Conservation (phyloP, 1,140 invertebrate species). For the Drosophila serrata region DNA sequence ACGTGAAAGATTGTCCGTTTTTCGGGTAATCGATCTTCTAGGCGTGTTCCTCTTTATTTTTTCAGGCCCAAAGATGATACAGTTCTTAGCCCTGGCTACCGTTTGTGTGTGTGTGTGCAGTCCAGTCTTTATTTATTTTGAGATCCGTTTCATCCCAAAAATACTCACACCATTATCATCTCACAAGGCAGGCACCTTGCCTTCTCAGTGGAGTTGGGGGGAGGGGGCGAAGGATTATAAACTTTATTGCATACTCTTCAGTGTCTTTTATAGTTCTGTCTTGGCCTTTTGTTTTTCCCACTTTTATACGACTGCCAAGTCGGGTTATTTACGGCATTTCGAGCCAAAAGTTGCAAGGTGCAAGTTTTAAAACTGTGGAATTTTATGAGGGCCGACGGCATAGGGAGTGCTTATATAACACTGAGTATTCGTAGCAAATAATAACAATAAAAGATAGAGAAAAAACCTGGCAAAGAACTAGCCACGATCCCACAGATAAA, state of each 20-base stretch:
- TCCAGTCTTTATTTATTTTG: conserved; percentile 4
- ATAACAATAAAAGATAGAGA: conserved; percentile 29
- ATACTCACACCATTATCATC: conserved; percentile 6
- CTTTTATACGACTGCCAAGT: conserved; percentile 61
- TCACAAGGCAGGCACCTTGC: conserved; percentile 24
- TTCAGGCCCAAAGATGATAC: conserved; percentile 54
- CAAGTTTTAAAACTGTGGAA: conserved; percentile 79
- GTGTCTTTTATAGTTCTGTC: conserved; percentile 62
- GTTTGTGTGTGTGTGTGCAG: conserved; percentile 19
- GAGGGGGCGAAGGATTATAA: conserved; percentile 65
- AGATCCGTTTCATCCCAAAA: conserved; percentile 36
- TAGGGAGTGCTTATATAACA: conserved; percentile 64
- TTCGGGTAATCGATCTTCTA: conserved; percentile 74
- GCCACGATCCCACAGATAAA: conserved; percentile 30
- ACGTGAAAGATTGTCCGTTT: conserved; percentile 67
- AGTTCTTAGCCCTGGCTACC: conserved; percentile 65
- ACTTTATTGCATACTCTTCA: conserved; percentile 82
- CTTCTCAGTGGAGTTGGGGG: neutral
- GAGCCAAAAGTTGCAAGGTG: conserved; percentile 80
- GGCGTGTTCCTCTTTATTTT: conserved; percentile 39
- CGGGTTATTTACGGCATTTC: conserved; percentile 76
- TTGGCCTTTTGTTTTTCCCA: conserved; percentile 57
- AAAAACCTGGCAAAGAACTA: conserved; percentile 12
- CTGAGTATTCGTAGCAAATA: conserved; percentile 59
- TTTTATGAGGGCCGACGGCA: conserved; percentile 61